Evolutionary conservation across 2,797 vertebrate genomes (phyloP).

Genomic region (Peromyscus attwateri): DNA sequence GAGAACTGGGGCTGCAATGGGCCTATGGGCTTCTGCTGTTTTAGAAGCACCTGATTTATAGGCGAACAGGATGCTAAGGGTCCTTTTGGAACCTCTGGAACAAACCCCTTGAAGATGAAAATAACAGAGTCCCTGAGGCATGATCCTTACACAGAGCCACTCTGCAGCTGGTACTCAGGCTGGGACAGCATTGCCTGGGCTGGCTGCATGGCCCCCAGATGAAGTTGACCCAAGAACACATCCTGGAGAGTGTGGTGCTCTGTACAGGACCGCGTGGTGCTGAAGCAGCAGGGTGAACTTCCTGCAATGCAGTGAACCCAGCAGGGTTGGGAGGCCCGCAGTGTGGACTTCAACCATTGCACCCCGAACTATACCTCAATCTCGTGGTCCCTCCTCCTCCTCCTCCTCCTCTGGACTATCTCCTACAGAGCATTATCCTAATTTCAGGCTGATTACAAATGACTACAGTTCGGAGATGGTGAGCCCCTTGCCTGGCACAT

Average conservation of each 20-base stretch:
- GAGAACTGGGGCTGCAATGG: not conserved
- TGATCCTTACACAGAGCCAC: not conserved
- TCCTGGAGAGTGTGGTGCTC: accelerated
- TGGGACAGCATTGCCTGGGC: not conserved
- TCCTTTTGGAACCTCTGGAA: not conserved
- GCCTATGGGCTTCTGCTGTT: too few relatives aligned
- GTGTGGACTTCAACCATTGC: not conserved
- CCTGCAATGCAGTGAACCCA: not conserved
- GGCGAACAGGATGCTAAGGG: not conserved
- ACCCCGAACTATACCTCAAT: not conserved
- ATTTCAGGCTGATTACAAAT: conserved; percentile 66
- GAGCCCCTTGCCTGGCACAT: conserved; percentile 33
- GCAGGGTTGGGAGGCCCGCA: not conserved
- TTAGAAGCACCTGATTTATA: not conserved
- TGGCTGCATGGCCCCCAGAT: accelerated
- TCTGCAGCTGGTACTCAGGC: too few relatives aligned
- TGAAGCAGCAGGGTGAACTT: not conserved
- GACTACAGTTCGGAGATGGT: not conserved
- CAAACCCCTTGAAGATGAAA: not conserved
- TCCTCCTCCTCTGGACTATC: not conserved
- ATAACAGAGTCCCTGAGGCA: not conserved
- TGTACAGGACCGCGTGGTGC: conserved; percentile 50
- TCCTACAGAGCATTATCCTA: not conserved
- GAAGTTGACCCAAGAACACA: too few relatives aligned
- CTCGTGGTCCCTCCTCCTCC: not conserved